These are phyloP conservation scores for Trichonephila clavipes DNA, from an alignment of 1,140 invertebrate species.

Conservation along the genomic window DNA sequence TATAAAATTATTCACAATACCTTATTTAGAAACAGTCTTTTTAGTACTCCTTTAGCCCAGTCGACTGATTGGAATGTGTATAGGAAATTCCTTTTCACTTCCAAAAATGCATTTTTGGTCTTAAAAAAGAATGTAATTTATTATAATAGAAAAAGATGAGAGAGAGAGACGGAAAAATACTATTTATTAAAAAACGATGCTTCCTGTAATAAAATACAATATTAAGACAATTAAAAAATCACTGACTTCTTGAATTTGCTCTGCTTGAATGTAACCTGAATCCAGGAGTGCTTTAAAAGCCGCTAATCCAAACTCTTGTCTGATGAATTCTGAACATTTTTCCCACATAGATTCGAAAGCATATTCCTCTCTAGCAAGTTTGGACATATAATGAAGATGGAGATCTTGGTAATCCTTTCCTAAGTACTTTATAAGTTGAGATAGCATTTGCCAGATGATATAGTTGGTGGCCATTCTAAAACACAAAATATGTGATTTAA, in stretches of 20 bases:
- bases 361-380: not conserved
- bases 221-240: not conserved
- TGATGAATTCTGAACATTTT: conserved; percentile 27
- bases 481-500: not conserved
- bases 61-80: not conserved
- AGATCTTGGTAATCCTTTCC: conserved; percentile 12
- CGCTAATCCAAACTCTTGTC: conserved; percentile 19
- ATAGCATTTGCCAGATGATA: conserved; percentile 6
- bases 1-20: not conserved
- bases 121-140: not conserved
- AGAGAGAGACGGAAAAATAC: no score
- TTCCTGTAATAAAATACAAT: no score
- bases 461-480: conserved; percentile 6
- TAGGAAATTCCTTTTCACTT: not conserved
- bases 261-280: not conserved
- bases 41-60: not conserved
- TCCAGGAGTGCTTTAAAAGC: conserved; percentile 1
- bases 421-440: not conserved
- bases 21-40: not conserved
- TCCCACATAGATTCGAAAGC: not conserved
- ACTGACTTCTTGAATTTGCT: conserved; percentile 12
- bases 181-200: no score
- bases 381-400: not conserved
- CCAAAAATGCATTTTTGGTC: conserved; percentile 5
- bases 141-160: not conserved